Evolutionary conservation across 2,888 invertebrate genomes (phyloP), one percentile per base, ranked within the genome.

Genomic region (Leuctra nigra): DNA sequence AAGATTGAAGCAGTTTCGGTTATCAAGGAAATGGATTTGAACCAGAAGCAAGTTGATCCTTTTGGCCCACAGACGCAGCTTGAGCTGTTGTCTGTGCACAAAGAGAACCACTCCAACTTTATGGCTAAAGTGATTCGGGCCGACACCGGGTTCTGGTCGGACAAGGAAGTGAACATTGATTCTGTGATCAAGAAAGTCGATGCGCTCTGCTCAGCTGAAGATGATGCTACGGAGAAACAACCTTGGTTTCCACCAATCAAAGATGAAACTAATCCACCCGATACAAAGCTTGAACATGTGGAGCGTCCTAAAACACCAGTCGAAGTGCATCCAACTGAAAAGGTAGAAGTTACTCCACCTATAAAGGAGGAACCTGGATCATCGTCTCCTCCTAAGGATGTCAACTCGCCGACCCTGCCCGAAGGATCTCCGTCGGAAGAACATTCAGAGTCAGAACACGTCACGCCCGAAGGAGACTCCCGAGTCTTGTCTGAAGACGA

Each of bases 161-260:
- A 84, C 4, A 87, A 87, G 69, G 87, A 87, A 66, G 78, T 87
- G 1, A 87, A 87, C 66, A 86, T 87, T 61, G 87, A 88, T 63
- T 87, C 87, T 18, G 88, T 89, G 1, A 88, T 89, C 60, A 87
- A 88, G 70, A 86, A 85, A 65, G 83, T 86, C 0, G 86, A 86
- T 64, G 84, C 84, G 1, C 69, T 85, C 38, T 84, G 84, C 68
- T 74, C 75, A 4, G 71, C 69, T 9, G 76, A 76, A 62, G 73
- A 74, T 61, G 35, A 44, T 20, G 22, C 25, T 11, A 4, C 53
- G 9, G 69, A 69, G 25, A 3, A 67, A 64, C 0, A 67, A 36
- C 29, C 44, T 6, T 57, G 59, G 59, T 57, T 53, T 23, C 36
- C 39, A 35, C 16, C 41, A n/a, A 55, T 58, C 24, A 58, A 48